A percentile compares a stretch with the other conserved stretches of the same genome.
phyloP scores from a whole-genome alignment of 2,113 vertebrate genomes.

The Elephas maximus region DNA sequence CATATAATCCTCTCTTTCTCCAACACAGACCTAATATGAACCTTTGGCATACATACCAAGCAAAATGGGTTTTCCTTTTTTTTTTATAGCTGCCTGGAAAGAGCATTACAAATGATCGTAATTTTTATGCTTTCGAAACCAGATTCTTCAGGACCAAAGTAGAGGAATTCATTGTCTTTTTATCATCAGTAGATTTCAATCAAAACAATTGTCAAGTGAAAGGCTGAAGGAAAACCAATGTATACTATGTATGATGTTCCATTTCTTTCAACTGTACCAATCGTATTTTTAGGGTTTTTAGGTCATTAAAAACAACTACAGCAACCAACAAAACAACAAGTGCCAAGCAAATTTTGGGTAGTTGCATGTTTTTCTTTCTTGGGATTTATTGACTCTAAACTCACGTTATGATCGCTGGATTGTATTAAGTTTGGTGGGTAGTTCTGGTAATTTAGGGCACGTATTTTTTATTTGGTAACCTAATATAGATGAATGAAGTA shows the following conservation, averaged over 20 bases:
- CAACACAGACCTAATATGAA: neutral
- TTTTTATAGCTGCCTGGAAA: neutral
- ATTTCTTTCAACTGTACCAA: neutral
- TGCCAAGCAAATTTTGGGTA: neutral
- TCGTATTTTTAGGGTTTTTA: conserved; percentile 15
- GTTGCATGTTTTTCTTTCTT: neutral
- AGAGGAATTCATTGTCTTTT: conserved; percentile 20
- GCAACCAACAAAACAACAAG: neutral
- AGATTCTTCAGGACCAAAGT: neutral
- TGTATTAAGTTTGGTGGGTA: neutral
- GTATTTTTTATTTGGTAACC: neutral
- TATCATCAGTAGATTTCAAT: conserved; percentile 34
- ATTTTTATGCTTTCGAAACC: neutral
- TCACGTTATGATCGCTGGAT: neutral
- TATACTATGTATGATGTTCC: neutral
- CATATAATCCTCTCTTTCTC: neutral
- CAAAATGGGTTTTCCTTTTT: neutral
- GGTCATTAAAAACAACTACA: neutral
- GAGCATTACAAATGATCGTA: neutral
- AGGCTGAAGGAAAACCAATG: conserved; percentile 27
- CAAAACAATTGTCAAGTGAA: conserved; percentile 14
- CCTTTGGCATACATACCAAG: neutral
- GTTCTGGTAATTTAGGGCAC: conserved; percentile 21
- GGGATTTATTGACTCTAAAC: conserved; percentile 9
- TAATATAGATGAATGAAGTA: neutral